Evolutionary conservation across 2,113 vertebrate species (phyloP), one percentile per base, ranked within the genome.

Genomic region (Cynopterus brachyotis): DNA sequence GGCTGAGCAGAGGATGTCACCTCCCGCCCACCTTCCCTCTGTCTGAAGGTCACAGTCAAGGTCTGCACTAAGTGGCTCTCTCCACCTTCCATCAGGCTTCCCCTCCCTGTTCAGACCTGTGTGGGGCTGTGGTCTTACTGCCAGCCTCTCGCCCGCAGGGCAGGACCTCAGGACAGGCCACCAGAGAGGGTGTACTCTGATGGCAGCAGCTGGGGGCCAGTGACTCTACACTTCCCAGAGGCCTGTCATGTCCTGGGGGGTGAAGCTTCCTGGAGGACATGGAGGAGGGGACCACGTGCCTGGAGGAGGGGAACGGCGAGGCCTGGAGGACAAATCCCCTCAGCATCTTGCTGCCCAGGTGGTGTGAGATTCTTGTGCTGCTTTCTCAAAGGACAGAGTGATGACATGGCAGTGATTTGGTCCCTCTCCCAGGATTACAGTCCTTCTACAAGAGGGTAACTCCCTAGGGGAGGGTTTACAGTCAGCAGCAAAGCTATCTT

Each of bases 241-340:
- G 9, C 99, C 99, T 40, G 89, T 83, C 17, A 90, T 80, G 26
- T 99, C 98, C 53, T 94, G 92, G 72, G 97, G 97, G 59, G 99
- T 99, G 96, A 99, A 99, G 5, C 99, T 99, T 93, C 99, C 99
- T 94, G 99, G 98, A 24, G 99, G 99, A 94, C 99, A 99, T 0
- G 91, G 96, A 82, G 97, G 97, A 42, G 99, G 99, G 93, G 98
- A 98, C 98, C 96, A 94, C 3, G 99, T 99, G 30, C 99, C 99
- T 99, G 91, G 15, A n/a, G 50, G 16, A 50, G 2, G 11, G 12
- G 30, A n/a, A 20, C 5, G 62, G 26, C 47, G 7, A 24, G 60
- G 50, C 50, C 50, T 50, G 15, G 50, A 50, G 50, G 50, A 50
- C 50, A 50, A 16, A 50, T 50, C 50, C 50, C 11, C 2, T 11